Percentiles rank a stretch among this genome's conserved stretches.
phyloP scores from a whole-genome alignment of 2,113 vertebrate species.

The Salvator merianae region DNA sequence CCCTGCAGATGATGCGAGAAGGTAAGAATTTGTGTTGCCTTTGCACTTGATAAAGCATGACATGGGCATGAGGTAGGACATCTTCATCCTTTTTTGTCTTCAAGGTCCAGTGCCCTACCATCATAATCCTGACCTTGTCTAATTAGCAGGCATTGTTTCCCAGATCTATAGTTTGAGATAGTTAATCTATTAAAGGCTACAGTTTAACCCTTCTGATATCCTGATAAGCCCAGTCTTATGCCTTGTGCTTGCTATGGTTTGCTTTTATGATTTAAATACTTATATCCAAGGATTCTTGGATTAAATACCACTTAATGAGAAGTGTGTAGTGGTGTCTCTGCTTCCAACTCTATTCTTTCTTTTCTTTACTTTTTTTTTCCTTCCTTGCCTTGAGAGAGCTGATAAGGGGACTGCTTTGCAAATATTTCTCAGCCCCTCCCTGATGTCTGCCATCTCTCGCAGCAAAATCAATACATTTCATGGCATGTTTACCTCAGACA shows the following conservation, averaged over 20 bases:
- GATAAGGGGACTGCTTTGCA: slow-evolving; percentile 35
- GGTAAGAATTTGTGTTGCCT: neutral
- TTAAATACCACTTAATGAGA: slow-evolving; percentile 18
- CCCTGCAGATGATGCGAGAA: neutral
- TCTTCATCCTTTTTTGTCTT: neutral
- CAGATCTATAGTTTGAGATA: slow-evolving; percentile 26
- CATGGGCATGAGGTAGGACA: neutral
- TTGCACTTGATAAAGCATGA: neutral
- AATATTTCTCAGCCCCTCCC: slow-evolving; percentile 16
- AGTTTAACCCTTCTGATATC: slow-evolving; percentile 13
- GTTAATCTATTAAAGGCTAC: slow-evolving; percentile 26
- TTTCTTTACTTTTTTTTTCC: too few relatives aligned
- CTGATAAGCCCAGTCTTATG: neutral
- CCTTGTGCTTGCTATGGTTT: slow-evolving; percentile 29
- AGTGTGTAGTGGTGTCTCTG: neutral
- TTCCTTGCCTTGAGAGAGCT: slow-evolving; percentile 11
- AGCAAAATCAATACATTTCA: slow-evolving; percentile 44
- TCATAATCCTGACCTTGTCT: slow-evolving; percentile 8
- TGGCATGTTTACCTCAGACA: slow-evolving; percentile 50
- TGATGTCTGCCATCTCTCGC: slow-evolving; percentile 30
- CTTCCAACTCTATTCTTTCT: slow-evolving; percentile 7
- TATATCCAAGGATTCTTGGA: slow-evolving; percentile 2
- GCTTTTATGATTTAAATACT: slow-evolving; percentile 12
- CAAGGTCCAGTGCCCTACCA: neutral
- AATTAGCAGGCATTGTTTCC: slow-evolving; percentile 27